These are phyloP conservation scores for Papio anubis DNA, from an alignment of 2,113 vertebrate species.

Conservation along the genomic window DNA sequence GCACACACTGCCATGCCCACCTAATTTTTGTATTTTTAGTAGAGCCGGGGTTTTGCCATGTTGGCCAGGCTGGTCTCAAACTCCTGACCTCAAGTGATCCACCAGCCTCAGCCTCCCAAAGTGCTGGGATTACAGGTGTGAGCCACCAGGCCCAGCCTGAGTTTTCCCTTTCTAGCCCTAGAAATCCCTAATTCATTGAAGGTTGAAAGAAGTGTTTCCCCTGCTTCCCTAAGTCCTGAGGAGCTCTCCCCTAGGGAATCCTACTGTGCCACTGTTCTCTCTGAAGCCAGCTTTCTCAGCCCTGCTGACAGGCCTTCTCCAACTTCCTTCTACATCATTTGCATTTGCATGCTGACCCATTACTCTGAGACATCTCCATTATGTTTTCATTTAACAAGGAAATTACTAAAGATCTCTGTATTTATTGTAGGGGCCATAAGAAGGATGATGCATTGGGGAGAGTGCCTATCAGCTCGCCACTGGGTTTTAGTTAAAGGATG, in stretches of 20 bases:
- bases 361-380: neutral
- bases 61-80: too few relatives aligned
- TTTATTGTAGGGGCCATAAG: neutral
- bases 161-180: neutral
- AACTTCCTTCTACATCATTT: neutral
- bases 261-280: neutral
- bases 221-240: neutral
- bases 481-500: neutral
- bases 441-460: neutral
- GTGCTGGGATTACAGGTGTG: too few relatives aligned
- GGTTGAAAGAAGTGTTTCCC: neutral
- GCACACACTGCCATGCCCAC: too few relatives aligned
- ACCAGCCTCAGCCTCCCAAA: too few relatives aligned
- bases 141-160: neutral
- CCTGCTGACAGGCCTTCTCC: neutral
- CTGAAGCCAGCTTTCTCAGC: neutral
- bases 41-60: too few relatives aligned
- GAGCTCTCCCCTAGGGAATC: neutral
- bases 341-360: neutral
- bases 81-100: too few relatives aligned
- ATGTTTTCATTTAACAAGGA: neutral
- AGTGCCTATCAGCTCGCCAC: neutral
- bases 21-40: too few relatives aligned
- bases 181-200: neutral
- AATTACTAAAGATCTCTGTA: neutral